phyloP scores from a whole-genome alignment of 2,888 invertebrate genomes.

The Ochropleura leucogaster region DNA sequence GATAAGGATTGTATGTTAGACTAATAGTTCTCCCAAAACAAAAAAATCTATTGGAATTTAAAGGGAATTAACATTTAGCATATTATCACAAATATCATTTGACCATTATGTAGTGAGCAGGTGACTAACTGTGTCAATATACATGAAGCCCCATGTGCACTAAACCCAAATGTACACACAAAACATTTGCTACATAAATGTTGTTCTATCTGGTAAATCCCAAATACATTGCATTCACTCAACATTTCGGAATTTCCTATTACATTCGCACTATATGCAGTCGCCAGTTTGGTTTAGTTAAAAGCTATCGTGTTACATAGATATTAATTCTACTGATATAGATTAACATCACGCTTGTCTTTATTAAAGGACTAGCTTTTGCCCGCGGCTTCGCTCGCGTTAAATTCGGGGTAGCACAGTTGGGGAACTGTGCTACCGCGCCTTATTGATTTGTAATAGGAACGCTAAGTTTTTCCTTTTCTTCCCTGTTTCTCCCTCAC shows the following conservation, averaged over 20 bases:
- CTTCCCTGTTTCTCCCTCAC: too few relatives aligned
- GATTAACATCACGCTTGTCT: neutral
- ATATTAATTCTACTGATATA: neutral
- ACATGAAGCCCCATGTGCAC: neutral
- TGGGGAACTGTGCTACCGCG: too few relatives aligned
- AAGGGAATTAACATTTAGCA: neutral
- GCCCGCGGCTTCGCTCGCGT: too few relatives aligned
- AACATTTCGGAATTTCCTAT: conserved; percentile 12
- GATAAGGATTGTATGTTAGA: too few relatives aligned
- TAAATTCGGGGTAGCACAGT: too few relatives aligned
- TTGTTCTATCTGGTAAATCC: neutral
- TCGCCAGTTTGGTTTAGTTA: conserved; percentile 13
- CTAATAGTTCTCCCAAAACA: too few relatives aligned
- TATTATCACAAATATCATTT: neutral
- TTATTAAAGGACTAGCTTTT: too few relatives aligned
- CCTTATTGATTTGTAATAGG: too few relatives aligned
- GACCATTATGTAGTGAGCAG: neutral
- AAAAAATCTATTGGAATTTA: too few relatives aligned
- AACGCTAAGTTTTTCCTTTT: too few relatives aligned
- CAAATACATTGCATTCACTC: conserved; percentile 14
- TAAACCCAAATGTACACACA: neutral
- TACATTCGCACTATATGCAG: neutral
- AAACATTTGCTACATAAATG: conserved; percentile 16
- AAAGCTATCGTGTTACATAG: neutral
- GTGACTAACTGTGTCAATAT: neutral